Evolutionary conservation across 1,140 invertebrate species (phyloP).

Genomic region (Dinoponera quadriceps): DNA sequence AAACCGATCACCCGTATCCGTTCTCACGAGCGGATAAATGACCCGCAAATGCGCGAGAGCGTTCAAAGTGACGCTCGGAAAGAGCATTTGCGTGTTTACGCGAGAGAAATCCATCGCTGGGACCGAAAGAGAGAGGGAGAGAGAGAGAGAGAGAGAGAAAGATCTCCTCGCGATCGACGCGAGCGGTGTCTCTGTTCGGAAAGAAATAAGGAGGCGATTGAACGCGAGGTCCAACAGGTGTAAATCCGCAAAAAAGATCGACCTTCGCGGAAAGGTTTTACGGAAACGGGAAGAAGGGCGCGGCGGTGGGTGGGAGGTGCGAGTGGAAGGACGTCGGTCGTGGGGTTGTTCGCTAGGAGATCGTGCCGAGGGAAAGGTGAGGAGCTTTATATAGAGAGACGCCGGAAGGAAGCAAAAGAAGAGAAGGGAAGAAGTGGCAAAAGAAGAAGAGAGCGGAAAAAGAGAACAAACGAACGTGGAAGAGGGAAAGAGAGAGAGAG

Average conservation of each 20-base stretch:
- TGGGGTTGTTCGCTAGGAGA: slow-evolving; percentile 54
- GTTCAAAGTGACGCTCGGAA: not conserved
- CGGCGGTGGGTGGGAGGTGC: slow-evolving; percentile 35
- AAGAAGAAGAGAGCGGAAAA: slow-evolving; percentile 35
- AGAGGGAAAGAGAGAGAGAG: not conserved
- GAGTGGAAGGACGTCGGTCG: slow-evolving; percentile 29
- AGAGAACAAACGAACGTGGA: slow-evolving; percentile 4
- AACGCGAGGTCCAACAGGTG: slow-evolving; percentile 83
- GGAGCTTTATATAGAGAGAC: slow-evolving; percentile 62
- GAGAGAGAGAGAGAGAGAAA: not conserved
- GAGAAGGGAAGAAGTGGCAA: slow-evolving; percentile 21
- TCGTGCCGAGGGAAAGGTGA: slow-evolving; percentile 61
- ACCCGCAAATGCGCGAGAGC: not conserved
- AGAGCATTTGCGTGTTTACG: not conserved
- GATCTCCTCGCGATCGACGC: slow-evolving; percentile 30
- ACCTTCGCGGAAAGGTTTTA: slow-evolving; percentile 76
- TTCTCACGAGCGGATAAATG: slow-evolving; percentile 23
- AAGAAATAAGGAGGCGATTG: slow-evolving; percentile 75
- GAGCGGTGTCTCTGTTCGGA: slow-evolving; percentile 56
- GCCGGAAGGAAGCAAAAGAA: slow-evolving; percentile 45
- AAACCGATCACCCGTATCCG: not conserved
- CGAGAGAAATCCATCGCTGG: slow-evolving; percentile 7
- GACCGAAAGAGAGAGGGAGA: slow-evolving; percentile 3
- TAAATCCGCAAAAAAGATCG: slow-evolving; percentile 82
- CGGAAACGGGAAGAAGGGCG: slow-evolving; percentile 69